phyloP scores from a whole-genome alignment of 2,113 vertebrate genomes.

The Osmerus mordax region DNA sequence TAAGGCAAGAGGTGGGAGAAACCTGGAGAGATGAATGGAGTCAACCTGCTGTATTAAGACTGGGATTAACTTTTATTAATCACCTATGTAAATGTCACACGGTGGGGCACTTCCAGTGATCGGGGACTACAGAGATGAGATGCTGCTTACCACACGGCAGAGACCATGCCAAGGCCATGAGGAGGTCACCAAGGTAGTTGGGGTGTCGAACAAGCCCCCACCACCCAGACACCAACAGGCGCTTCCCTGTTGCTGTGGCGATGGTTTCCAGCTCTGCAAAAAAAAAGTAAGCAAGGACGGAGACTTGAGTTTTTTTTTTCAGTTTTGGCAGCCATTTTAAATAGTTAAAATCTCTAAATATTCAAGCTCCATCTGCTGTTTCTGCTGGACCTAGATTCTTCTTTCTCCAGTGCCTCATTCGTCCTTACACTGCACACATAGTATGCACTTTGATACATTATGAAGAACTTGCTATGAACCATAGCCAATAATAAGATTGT shows the following conservation, averaged over 20 bases:
- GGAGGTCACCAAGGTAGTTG: conserved; percentile 86
- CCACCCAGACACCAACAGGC: conserved; percentile 86
- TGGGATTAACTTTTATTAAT: background rate
- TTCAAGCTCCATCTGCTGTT: background rate
- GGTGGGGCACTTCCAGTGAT: background rate
- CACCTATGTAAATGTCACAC: background rate
- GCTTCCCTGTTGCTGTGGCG: conserved; percentile 82
- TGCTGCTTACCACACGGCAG: conserved; percentile 83
- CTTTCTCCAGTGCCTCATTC: background rate
- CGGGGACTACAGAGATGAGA: background rate
- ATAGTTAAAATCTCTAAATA: conserved; percentile 6
- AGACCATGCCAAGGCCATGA: conserved; percentile 91
- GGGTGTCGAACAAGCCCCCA: conserved; percentile 90
- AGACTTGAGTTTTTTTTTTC: background rate
- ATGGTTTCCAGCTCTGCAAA: conserved; percentile 81
- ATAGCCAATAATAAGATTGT: background rate
- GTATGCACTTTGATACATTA: conserved; percentile 4
- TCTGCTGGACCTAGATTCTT: background rate
- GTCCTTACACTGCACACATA: background rate
- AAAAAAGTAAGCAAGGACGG: background rate
- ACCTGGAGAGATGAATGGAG: conserved; percentile 56
- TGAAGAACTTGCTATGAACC: background rate
- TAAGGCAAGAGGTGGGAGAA: conserved; percentile 81
- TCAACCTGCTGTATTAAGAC: background rate
- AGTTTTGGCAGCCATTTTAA: background rate